A percentile compares a stretch with the other conserved stretches of the same genome.
These are phyloP conservation scores for Melanophora roralis DNA, from an alignment of 2,888 invertebrate species.

Conservation along the genomic window DNA sequence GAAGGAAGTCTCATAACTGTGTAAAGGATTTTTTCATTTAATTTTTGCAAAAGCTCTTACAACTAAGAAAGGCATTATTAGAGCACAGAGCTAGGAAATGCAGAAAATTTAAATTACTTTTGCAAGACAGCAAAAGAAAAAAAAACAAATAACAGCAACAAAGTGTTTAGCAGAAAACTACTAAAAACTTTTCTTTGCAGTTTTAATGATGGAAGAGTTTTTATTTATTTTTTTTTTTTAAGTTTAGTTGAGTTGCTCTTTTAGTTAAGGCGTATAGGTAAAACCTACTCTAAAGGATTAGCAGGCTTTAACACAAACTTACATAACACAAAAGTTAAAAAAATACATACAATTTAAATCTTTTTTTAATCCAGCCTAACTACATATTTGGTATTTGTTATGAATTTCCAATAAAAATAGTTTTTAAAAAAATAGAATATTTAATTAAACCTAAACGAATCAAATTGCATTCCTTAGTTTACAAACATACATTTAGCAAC, in stretches of 20 bases:
- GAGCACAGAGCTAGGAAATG: conserved; percentile 35
- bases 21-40: conserved; percentile 19
- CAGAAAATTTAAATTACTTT: conserved; percentile 65
- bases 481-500: conserved; percentile 6
- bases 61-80: conserved; percentile 2
- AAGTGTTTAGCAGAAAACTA: conserved; percentile 14
- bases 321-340: neutral
- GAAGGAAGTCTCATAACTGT: neutral
- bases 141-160: conserved; percentile 20
- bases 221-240: conserved; percentile 31
- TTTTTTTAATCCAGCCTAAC: neutral
- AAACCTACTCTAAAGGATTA: conserved; percentile 54
- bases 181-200: conserved; percentile 14
- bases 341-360: conserved; percentile 18
- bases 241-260: neutral
- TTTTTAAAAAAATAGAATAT: conserved; percentile 27
- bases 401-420: conserved; percentile 11
- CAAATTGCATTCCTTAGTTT: neutral
- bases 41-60: neutral
- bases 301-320: conserved; percentile 31
- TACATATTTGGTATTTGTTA: neutral
- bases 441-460: conserved; percentile 43
- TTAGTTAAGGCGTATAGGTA: neutral
- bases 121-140: conserved; percentile 27
- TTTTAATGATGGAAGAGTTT: neutral